A percentile compares a stretch with the other conserved stretches of the same genome.
Conservation (phyloP, 2,888 invertebrate species). For the Dynastes hyllus region DNA sequence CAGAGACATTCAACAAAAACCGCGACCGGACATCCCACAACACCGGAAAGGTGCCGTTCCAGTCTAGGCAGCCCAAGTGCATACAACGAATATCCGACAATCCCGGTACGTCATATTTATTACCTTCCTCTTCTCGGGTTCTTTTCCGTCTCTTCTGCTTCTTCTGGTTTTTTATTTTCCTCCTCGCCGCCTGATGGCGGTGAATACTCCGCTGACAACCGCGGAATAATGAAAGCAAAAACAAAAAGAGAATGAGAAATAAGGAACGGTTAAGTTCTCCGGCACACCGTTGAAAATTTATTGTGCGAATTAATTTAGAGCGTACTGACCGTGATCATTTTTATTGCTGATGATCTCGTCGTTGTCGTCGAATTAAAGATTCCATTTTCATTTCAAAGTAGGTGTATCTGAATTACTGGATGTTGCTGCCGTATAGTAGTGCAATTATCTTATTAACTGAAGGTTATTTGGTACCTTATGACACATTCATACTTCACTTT, state of each 20-base stretch:
- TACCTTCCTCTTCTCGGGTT: conserved; percentile 42
- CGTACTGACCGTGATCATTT: conserved; percentile 34
- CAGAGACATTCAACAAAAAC: conserved; percentile 59
- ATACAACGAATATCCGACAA: conserved; percentile 51
- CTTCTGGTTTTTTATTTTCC: conserved; percentile 27
- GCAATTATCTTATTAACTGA: background rate
- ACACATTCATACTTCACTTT: background rate
- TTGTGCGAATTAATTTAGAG: conserved; percentile 47
- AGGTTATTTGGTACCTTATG: background rate
- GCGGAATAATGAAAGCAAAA: conserved; percentile 28
- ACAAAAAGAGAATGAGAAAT: conserved; percentile 20
- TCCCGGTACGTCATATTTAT: conserved; percentile 57
- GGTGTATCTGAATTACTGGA: conserved; percentile 23
- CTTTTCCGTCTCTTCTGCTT: conserved; percentile 22
- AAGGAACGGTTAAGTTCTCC: conserved; percentile 22
- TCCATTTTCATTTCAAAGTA: conserved; percentile 14
- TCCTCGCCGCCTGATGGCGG: background rate
- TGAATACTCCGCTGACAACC: conserved; percentile 16
- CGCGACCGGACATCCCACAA: conserved; percentile 61
- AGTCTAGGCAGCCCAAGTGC: conserved; percentile 55
- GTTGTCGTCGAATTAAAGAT: background rate
- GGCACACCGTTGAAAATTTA: conserved; percentile 42
- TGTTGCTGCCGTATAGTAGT: background rate
- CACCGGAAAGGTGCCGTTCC: conserved; percentile 61
- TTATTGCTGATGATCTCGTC: conserved; percentile 8